Evolutionary conservation across 2,797 vertebrate genomes (phyloP).

Genomic region (Leptodon cayanensis): DNA sequence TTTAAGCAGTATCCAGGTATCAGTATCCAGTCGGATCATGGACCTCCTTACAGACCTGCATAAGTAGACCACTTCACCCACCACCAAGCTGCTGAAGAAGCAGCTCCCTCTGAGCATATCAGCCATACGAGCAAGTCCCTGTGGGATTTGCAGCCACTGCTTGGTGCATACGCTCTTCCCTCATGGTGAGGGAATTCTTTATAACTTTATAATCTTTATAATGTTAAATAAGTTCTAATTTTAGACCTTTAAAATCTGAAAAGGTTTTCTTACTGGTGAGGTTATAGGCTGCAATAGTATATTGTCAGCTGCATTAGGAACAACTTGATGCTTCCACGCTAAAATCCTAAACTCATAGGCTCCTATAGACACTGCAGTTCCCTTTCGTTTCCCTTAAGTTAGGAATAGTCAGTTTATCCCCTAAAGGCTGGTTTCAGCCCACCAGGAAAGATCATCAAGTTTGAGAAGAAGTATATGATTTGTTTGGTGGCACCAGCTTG

Average conservation of each 20-base stretch:
- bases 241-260: background rate
- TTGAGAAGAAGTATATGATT: background rate
- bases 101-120: background rate
- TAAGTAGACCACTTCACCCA: background rate
- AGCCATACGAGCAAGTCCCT: fast-evolving
- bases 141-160: background rate
- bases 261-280: background rate
- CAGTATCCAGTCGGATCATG: background rate
- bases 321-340: background rate
- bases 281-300: background rate
- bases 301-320: background rate
- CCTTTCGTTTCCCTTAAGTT: background rate
- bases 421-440: background rate
- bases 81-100: background rate
- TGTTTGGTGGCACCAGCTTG: background rate
- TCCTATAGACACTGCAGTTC: background rate
- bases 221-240: background rate
- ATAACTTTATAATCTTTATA: background rate
- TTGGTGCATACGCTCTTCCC: background rate
- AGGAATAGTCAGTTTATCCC: background rate
- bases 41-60: background rate
- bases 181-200: background rate
- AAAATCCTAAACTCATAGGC: background rate
- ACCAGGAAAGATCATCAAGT: background rate
- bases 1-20: background rate